Evolutionary conservation across 2,797 vertebrate genomes (phyloP).

Genomic region (Darevskia nairensis): DNA sequence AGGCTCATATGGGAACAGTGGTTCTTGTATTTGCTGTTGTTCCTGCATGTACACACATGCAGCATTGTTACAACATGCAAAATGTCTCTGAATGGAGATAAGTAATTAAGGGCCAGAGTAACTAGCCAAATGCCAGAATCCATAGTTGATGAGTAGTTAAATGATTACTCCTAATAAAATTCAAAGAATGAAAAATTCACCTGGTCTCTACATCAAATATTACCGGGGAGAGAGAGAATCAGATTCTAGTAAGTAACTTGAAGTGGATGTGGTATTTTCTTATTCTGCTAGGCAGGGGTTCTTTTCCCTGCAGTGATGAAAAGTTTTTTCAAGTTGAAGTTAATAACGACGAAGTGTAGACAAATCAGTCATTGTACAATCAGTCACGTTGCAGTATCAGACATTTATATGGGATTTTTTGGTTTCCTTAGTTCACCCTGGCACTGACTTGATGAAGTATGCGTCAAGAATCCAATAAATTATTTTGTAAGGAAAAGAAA

Average conservation of each 20-base stretch:
- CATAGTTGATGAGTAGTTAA: background rate
- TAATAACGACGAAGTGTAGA: slow-evolving; percentile 51
- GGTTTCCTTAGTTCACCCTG: slow-evolving; percentile 34
- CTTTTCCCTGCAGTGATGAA: slow-evolving; percentile 43
- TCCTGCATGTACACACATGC: background rate
- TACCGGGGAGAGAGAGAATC: background rate
- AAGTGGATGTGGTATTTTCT: slow-evolving; percentile 47
- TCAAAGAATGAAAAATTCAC: slow-evolving; percentile 13
- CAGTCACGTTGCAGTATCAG: slow-evolving; percentile 40
- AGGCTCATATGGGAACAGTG: background rate
- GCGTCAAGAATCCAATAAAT: slow-evolving; percentile 1
- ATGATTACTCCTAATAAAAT: slow-evolving; percentile 26
- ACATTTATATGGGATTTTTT: slow-evolving; percentile 36
- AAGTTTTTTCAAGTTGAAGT: slow-evolving; percentile 43
- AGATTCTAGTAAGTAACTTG: slow-evolving; percentile 21
- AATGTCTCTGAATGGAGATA: background rate
- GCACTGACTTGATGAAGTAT: slow-evolving; percentile 38
- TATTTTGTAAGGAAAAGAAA: background rate
- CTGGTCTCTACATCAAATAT: background rate
- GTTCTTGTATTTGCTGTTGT: background rate
- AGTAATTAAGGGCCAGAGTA: background rate
- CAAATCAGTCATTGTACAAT: slow-evolving; percentile 12
- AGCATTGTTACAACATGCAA: background rate
- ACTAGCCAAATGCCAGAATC: slow-evolving; percentile 7
- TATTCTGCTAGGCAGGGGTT: slow-evolving; percentile 43